Conservation (phyloP, 35 echinoderm and acorn worm species). For the Ophiothrix spiculata region DNA sequence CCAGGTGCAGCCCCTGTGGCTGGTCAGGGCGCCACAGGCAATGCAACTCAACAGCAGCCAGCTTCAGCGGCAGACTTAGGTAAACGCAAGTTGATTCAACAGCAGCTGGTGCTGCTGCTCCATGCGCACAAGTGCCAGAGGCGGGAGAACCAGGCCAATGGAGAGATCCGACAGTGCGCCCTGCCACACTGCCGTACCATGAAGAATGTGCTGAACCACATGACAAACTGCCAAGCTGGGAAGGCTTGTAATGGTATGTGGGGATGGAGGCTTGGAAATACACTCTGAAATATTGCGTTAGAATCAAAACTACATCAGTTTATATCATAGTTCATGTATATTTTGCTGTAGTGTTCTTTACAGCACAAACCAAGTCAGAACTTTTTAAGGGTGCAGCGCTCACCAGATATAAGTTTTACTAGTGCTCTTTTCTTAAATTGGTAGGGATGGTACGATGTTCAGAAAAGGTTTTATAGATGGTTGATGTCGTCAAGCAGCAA, state of each 20-base stretch:
- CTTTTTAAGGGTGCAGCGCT: no score
- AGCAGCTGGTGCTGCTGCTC: slow-evolving; percentile 92
- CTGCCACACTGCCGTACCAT: slow-evolving; percentile 97
- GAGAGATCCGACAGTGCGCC: slow-evolving; percentile 76
- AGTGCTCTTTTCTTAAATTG: no score
- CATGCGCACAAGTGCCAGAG: slow-evolving; percentile 96
- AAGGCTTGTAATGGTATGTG: slow-evolving; percentile 94
- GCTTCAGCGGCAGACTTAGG: slow-evolving; percentile 67
- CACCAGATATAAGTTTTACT: no score
- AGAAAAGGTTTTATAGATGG: no score
- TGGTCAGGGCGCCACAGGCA: slow-evolving; percentile 4
- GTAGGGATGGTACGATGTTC: no score
- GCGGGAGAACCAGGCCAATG: slow-evolving; percentile 89
- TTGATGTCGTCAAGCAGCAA: no score
- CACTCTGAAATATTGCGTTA: no score
- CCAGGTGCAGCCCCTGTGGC: neutral
- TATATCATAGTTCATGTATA: no score
- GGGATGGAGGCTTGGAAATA: neutral
- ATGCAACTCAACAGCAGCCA: slow-evolving; percentile 38
- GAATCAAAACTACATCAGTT: no score
- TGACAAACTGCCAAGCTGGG: slow-evolving; percentile 99
- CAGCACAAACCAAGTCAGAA: no score
- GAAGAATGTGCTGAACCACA: slow-evolving; percentile 98
- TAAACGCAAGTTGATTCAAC: slow-evolving; percentile 86
- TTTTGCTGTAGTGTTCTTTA: no score